Evolutionary conservation across 2,113 vertebrate species (phyloP).

Genomic region (Calyptommatus sinebrachiatus): DNA sequence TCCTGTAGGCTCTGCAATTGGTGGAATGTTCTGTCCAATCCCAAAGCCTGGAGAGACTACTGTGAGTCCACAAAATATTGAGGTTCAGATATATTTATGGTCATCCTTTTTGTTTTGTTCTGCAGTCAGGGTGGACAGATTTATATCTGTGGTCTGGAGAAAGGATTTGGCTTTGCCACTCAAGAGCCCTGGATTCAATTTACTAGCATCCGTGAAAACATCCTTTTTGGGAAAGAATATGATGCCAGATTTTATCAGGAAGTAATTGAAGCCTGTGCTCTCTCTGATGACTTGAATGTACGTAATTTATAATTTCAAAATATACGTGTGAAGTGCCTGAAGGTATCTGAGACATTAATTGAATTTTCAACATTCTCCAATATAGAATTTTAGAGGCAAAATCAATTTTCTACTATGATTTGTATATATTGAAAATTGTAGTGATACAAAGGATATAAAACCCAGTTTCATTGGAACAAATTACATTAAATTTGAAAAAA

Average conservation of each 20-base stretch:
- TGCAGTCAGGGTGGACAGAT: conserved; percentile 79
- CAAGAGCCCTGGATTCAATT: conserved; percentile 98
- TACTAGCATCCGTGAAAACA: conserved; percentile 89
- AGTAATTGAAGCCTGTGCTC: conserved; percentile 90
- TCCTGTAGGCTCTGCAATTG: no score
- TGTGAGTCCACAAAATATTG: no score
- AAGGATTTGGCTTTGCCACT: conserved; percentile 85
- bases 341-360: neutral
- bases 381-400: neutral
- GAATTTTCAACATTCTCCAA: neutral
- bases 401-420: neutral
- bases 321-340: neutral
- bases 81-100: neutral
- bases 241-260: conserved; percentile 79
- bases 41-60: no score
- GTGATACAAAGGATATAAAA: neutral
- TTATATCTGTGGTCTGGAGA: conserved; percentile 76
- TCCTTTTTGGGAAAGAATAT: conserved; percentile 89
- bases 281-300: conserved; percentile 87
- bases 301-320: conserved; percentile 49
- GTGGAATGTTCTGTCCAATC: no score
- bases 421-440: neutral
- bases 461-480: neutral
- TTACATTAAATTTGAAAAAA: neutral
- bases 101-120: neutral